Evolutionary conservation across 2,797 vertebrate genomes (phyloP).

Genomic region (Hydrolagus colliei): DNA sequence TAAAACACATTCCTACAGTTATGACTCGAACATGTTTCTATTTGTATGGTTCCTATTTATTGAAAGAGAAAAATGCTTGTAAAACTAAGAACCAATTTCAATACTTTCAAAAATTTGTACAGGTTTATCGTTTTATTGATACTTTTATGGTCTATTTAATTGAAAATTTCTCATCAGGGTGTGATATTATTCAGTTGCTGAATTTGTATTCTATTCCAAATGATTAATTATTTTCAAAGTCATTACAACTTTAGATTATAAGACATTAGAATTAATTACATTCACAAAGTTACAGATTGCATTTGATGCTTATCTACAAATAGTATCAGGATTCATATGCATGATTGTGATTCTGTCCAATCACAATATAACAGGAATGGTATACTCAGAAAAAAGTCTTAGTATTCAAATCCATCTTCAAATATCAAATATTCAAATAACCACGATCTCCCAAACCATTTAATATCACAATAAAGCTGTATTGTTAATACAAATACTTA

Average conservation of each 20-base stretch:
- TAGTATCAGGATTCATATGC: neutral
- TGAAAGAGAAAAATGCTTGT: too few species aligned
- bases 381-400: neutral
- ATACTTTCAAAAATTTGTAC: neutral
- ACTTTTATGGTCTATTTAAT: constrained; percentile 19
- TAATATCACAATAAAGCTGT: neutral
- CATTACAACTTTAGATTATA: neutral
- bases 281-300: neutral
- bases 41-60: too few species aligned
- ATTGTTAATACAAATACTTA: constrained; percentile 13
- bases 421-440: neutral
- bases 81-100: neutral
- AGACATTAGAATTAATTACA: neutral
- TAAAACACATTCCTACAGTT: too few species aligned
- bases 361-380: neutral
- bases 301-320: neutral
- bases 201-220: neutral
- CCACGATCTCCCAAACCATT: neutral
- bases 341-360: neutral
- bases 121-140: neutral
- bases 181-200: neutral
- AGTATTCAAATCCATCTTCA: neutral
- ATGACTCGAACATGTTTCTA: too few species aligned
- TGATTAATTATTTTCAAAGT: neutral
- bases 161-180: neutral